phyloP scores from a whole-genome alignment of 2,888 invertebrate species.

The Acanthopleura granulata region DNA sequence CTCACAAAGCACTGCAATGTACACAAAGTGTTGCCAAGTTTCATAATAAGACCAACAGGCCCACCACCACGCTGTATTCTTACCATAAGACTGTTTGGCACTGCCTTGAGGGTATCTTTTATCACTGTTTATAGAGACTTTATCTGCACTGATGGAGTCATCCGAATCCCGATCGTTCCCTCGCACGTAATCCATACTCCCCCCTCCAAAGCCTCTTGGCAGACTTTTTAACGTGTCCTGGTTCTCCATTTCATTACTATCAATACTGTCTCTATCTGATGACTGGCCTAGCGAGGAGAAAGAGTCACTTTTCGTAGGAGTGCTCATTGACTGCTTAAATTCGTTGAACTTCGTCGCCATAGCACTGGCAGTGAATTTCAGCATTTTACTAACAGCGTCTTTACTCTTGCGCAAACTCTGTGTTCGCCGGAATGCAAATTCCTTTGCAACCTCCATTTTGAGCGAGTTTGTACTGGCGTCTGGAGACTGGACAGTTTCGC shows the following conservation, averaged over 20 bases:
- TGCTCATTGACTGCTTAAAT: slow-evolving; percentile 61
- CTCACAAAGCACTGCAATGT: too few species aligned
- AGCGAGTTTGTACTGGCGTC: neutral
- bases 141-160: slow-evolving; percentile 7
- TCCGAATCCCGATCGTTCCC: slow-evolving; percentile 29
- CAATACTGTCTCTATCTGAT: slow-evolving; percentile 42
- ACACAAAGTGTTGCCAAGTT: too few species aligned
- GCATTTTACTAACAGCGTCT: slow-evolving; percentile 54
- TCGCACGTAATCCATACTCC: slow-evolving; percentile 40
- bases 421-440: slow-evolving; percentile 34
- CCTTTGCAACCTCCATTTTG: slow-evolving; percentile 17
- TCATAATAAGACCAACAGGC: too few species aligned
- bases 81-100: neutral
- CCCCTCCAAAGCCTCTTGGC: slow-evolving; percentile 27
- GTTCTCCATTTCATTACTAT: slow-evolving; percentile 38
- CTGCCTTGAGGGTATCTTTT: neutral
- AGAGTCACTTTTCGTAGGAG: slow-evolving; percentile 54
- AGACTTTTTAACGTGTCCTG: slow-evolving; percentile 15
- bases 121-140: slow-evolving; percentile 7
- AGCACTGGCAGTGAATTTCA: slow-evolving; percentile 52
- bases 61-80: too few species aligned
- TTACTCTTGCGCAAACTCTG: slow-evolving; percentile 44
- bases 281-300: slow-evolving; percentile 45
- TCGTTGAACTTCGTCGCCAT: slow-evolving; percentile 58
- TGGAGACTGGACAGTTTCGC: neutral